Evolutionary conservation across 2,797 vertebrate genomes (phyloP), one percentile per base, ranked within the genome.

Genomic region (Tapirus indicus): DNA sequence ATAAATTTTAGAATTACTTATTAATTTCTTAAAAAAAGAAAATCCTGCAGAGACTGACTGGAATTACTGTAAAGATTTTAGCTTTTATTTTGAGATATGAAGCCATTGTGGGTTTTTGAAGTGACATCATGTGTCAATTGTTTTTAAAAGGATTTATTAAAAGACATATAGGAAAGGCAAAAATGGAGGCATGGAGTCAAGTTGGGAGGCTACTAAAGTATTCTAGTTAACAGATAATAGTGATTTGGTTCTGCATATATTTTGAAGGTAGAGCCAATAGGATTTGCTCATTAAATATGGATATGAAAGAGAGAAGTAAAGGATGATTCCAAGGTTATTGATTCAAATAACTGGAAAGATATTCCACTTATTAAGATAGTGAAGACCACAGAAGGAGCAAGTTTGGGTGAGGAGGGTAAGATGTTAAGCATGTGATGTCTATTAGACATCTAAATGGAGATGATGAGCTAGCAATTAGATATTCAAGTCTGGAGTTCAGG

Each of bases 241-340:
- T 80, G n/a, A 58, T 41, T 74, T 88, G 49, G 9, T 86, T 91
- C 25, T 47, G 49, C 16, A 89, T 52, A 25, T 49, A 66, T 96
- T 91, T 97, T 92, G n/a, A 82, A 95, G 71, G 49, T 68, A 54
- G 12, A 92, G 54, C 58, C 52, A 92, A 90, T 20, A 82, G 29
- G 35, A 77, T 80, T 91, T 91, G 60, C 44, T 79, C 18, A 79
- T 93, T 91, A 91, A 62, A 91, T 83, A 80, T 27, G n/a, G 13
- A 75, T 78, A 17, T 83, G 32, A 95, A 83, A 94, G 79, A 89
- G 21, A 78, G 21, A 83, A 75, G 56, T 83, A 56, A 92, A 69
- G 17, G 38, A 86, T 77, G 41, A 85, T 44, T 82, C 29, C 35
- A 88, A 88, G 18, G 25, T 64, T 97, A 92, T 44, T 79, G 60